Percentiles rank a stretch among this genome's conserved stretches.
Evolutionary conservation across 2,888 invertebrate species (phyloP).

Genomic region (Gibbula magus): DNA sequence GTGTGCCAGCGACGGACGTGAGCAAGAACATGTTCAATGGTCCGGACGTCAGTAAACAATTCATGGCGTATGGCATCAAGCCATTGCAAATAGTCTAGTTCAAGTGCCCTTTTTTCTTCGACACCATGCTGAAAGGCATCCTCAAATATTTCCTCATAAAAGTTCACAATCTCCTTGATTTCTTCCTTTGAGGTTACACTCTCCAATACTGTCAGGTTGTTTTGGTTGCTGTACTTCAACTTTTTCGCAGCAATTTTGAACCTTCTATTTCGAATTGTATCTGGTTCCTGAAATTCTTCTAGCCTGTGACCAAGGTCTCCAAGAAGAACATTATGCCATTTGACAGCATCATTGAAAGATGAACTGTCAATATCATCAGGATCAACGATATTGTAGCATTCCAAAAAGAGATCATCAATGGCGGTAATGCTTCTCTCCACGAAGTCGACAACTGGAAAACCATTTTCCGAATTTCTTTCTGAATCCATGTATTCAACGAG

Average conservation of each 20-base stretch:
- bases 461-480: constrained; percentile 2
- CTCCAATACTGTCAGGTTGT: constrained; percentile 28
- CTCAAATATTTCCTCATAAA: constrained; percentile 40
- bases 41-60: constrained; percentile 12
- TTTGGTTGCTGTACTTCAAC: constrained; percentile 30
- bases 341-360: constrained; percentile 14
- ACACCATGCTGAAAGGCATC: neutral
- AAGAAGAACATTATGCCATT: constrained; percentile 41
- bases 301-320: constrained; percentile 21
- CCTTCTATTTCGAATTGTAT: constrained; percentile 31
- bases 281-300: constrained; percentile 12
- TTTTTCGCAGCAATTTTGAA: constrained; percentile 40
- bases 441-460: constrained; percentile 26
- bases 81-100: constrained; percentile 45
- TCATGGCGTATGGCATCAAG: constrained; percentile 40
- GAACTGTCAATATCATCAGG: constrained; percentile 31
- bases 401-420: constrained; percentile 38
- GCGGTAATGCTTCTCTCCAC: constrained; percentile 29
- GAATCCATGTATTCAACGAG: neutral
- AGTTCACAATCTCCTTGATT: constrained; percentile 30
- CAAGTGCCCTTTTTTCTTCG: constrained; percentile 24
- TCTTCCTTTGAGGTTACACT: constrained; percentile 29
- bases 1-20: constrained; percentile 40
- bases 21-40: constrained; percentile 37
- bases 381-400: constrained; percentile 39